Evolutionary conservation across 2,113 vertebrate genomes (phyloP), one percentile per base, ranked within the genome.

Genomic region (Plecotus auritus): DNA sequence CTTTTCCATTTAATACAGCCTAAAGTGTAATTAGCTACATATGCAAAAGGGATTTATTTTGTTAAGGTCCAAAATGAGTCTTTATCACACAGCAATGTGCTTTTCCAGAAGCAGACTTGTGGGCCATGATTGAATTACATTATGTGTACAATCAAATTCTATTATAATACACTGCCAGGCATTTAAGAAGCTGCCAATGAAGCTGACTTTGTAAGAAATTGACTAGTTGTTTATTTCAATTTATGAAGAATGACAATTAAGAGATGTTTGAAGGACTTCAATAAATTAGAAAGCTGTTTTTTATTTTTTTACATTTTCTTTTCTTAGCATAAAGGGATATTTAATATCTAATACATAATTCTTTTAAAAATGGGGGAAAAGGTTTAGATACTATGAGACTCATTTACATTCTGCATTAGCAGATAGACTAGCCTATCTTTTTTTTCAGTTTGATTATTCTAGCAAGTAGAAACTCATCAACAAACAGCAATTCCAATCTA

Each of bases 21-120:
- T 95, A 70, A 91, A 81, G 45, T 88, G 18, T 77, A 85, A n/a
- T 76, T 93, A 77, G 59, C 61, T 69, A 77, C 32, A 70, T 49
- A 95, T 95, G 23, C 72, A 98, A 56, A 23, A 92, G 84, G 37
- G 35, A 74, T 11, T 35, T 96, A 95, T 94, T 94, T 97, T 93
- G 59, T 92, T 93, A 82, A 97, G 86, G 49, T 70, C 40, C 70
- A 18, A 86, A 37, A 96, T 70, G 7, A 92, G 51, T 70, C 30
- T 97, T 97, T 88, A 85, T 95, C 85, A 84, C 76, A 61, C 11
- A 66, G 54, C 28, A 91, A 76, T 8, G 91, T 40, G 42, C n/a
- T 54, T 93, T 90, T 96, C 54, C 73, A 85, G 13, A 92, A 92
- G 64, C 11, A 88, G 85, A 96, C 40, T n/a, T 42, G 70, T 0